Evolutionary conservation across 2,113 vertebrate genomes (phyloP).

Genomic region (Pipa parva): DNA sequence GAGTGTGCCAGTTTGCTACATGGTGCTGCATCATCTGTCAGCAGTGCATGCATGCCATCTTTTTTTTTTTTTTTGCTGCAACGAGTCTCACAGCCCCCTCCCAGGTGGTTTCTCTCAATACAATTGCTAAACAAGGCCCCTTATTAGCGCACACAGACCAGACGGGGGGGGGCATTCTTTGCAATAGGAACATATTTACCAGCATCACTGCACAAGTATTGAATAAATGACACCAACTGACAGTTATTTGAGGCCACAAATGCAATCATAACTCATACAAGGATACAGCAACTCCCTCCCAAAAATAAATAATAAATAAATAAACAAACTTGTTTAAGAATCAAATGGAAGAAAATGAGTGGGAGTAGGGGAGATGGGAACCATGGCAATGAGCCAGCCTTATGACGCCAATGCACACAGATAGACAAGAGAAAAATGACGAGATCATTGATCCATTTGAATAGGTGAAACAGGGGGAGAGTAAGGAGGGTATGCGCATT

Average conservation of each 20-base stretch:
- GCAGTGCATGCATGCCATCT: conserved; percentile 26
- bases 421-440: not conserved
- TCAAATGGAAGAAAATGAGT: not conserved
- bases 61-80: conserved; percentile 16
- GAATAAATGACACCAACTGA: no score
- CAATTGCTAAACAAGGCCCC: not conserved
- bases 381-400: not conserved
- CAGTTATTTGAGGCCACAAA: no score
- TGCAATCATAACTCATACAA: not conserved
- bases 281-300: not conserved
- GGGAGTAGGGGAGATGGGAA: not conserved
- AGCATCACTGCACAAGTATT: no score
- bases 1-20: conserved; percentile 34
- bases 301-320: not conserved
- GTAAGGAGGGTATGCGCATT: no score
- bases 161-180: no score
- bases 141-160: not conserved
- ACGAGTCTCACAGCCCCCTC: not conserved
- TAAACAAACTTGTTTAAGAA: conserved; percentile 52
- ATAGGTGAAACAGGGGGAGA: not conserved
- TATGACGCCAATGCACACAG: not conserved
- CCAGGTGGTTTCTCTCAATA: conserved; percentile 13
- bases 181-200: not conserved
- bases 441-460: not conserved
- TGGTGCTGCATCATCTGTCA: conserved; percentile 36